Evolutionary conservation across 2,797 vertebrate species (phyloP), one percentile per base, ranked within the genome.

Genomic region (Gambelia wislizenii): DNA sequence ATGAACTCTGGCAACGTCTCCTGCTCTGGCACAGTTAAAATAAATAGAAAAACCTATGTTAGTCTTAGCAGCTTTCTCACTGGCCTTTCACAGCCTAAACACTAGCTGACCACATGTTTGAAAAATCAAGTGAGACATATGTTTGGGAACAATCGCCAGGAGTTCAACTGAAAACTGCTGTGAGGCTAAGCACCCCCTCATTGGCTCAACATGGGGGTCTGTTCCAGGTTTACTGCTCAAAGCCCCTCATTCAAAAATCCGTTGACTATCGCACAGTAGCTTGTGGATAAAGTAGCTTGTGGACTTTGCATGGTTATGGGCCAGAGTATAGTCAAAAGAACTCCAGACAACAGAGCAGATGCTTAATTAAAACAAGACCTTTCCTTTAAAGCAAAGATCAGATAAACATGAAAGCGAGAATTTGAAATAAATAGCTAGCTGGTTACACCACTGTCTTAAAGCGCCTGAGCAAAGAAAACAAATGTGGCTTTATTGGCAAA

Each of bases 401-500:
- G 85, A 86, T 86, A 78, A 78, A 78, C 85, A 86, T 78, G 64
- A 86, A 86, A 86, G 85, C 27, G 85, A 39, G 85, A 86, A 78
- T 67, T 78, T 78, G 85, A 86, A 77, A 86, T 49, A 78, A 86
- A 86, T 78, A 86, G 59, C 85, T 36, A 3, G 44, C 85, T 86
- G 85, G 67, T 86, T 78, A 18, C 56, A 14, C 42, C 0, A 4
- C 64, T 33, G 59, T 22, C 74, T 78, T 30, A 47, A 64, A 36
- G 56, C 22, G 27, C 56, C 16, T 9, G 33, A n/a, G 74, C 42
- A 6, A 36, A 47, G 33, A 25, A 42, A 61, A 84, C 83, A 70
- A 84, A 67, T n/a, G 83, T 6, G 47, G 49, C 52, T 13, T 72
- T 27, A 1, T 67, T 84, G 83, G 83, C 83, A 70, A 36, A 72